A percentile compares a stretch with the other conserved stretches of the same genome.
Evolutionary conservation across 1,140 invertebrate genomes (phyloP).

Genomic region (Diorhabda elongata): DNA sequence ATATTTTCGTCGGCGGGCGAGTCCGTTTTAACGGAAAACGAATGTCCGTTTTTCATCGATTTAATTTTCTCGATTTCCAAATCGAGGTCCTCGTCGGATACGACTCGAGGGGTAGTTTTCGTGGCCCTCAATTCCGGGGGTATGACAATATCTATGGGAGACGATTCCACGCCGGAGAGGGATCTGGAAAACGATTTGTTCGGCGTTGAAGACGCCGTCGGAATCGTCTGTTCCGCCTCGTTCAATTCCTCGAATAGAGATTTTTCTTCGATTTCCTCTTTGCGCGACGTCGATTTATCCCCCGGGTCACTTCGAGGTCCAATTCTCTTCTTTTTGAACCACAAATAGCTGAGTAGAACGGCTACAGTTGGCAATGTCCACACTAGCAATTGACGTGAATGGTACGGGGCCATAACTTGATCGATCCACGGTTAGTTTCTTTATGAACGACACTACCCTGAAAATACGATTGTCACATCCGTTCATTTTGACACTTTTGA

Average conservation of each 20-base stretch:
- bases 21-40: not conserved
- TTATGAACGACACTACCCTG: constrained; percentile 39
- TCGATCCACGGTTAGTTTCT: constrained; percentile 44
- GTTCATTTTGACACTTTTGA: no score
- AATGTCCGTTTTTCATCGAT: constrained; percentile 26
- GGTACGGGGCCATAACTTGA: constrained; percentile 44
- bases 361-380: constrained; percentile 58
- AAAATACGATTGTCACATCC: constrained; percentile 15
- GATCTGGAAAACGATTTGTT: constrained; percentile 31
- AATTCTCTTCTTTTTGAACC: constrained; percentile 59
- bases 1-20: not conserved
- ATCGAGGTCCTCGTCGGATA: constrained; percentile 59
- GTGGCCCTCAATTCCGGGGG: constrained; percentile 50
- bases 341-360: constrained; percentile 58
- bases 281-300: constrained; percentile 38
- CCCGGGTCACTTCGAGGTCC: constrained; percentile 46
- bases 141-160: constrained; percentile 57
- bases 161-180: constrained; percentile 50
- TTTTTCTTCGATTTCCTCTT: constrained; percentile 34
- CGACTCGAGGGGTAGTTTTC: constrained; percentile 52
- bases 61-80: constrained; percentile 55
- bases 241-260: constrained; percentile 9
- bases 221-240: not conserved
- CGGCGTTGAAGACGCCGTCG: constrained; percentile 6
- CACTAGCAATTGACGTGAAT: constrained; percentile 55